Base-by-base conservation (phyloP, 2,113 vertebrate species). In the Turdus rufiventris region DNA sequence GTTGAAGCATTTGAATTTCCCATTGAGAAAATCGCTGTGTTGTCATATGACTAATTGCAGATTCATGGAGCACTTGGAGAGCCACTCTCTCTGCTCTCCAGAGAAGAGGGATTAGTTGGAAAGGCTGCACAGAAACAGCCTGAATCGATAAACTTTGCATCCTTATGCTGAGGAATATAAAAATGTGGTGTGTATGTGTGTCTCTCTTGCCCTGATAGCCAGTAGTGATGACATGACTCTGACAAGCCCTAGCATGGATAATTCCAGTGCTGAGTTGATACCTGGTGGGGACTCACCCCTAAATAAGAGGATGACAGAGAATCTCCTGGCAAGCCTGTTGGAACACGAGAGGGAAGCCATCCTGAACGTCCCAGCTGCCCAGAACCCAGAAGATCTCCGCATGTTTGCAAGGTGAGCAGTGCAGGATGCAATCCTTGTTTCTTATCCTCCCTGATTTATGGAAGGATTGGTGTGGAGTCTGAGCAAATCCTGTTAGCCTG, bases 171-270 rank as follows among this genome's bases (percentile, higher is more conserved):
- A 84, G 68, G 23, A 88, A 61, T 33, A 19, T 33, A 58, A 89
- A 56, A n/a, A 45, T 17, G 6, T 2, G 23, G 8, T 66, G 25
- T 89, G 6, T 86, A 3, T 67, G 23, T 94, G n/a, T 75, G 5
- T 93, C 13, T 75, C 12, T 85, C 36, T 60, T 36, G 8, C 47
- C 36, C n/a, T 23, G 25, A 33, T 75, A 99, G 99, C 99, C 86
- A 99, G 99, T 89, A 99, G 99, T 19, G 99, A 99, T 47, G 99
- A 99, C 96, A 99, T 99, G 99, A 99, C 99, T 40, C 98, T 99
- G 86, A 99, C 99, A 38, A 99, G 99, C 94, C 99, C 99, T 79
- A 99, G 99, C 95, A 99, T 99, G 99, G 99, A 99, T 91, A 99
- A 99, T 97, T 99, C 99, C 73, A 99, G 99, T 19, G 98, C 99